phyloP scores from a whole-genome alignment of 2,113 vertebrate species.

The Emydura subglobosa region DNA sequence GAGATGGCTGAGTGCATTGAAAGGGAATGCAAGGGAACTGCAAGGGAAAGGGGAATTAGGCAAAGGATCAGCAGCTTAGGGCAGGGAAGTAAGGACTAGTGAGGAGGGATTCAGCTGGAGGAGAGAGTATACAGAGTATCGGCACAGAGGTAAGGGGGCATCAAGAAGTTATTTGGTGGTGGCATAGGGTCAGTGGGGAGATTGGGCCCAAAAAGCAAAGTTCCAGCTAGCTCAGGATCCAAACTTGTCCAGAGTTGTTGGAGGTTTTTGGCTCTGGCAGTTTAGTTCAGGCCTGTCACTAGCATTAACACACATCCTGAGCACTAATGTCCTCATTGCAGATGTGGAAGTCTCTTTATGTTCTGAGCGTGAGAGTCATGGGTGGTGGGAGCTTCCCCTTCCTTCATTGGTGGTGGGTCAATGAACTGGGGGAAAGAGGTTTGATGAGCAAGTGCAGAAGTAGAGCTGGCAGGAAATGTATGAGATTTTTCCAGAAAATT shows the following conservation, averaged over 20 bases:
- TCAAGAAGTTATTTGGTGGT: neutral
- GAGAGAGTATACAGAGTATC: neutral
- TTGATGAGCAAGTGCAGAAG: neutral
- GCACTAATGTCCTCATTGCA: neutral
- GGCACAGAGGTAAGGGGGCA: neutral
- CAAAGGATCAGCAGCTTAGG: neutral
- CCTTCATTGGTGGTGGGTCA: neutral
- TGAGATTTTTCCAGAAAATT: neutral
- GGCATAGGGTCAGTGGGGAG: neutral
- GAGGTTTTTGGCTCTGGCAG: neutral
- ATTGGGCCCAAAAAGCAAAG: neutral
- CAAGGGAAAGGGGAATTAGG: neutral
- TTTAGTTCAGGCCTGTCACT: neutral
- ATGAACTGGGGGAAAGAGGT: neutral
- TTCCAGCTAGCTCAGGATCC: neutral
- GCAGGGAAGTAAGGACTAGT: fast-evolving
- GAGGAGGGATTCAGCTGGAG: neutral
- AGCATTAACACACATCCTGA: neutral
- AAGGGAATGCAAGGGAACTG: neutral
- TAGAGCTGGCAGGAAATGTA: neutral
- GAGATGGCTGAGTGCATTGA: neutral
- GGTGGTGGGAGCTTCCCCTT: neutral
- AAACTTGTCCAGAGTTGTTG: neutral
- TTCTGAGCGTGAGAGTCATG: neutral
- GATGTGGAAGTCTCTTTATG: neutral